Evolutionary conservation across 2,113 vertebrate genomes (phyloP).

Genomic region (Macrotus californicus): DNA sequence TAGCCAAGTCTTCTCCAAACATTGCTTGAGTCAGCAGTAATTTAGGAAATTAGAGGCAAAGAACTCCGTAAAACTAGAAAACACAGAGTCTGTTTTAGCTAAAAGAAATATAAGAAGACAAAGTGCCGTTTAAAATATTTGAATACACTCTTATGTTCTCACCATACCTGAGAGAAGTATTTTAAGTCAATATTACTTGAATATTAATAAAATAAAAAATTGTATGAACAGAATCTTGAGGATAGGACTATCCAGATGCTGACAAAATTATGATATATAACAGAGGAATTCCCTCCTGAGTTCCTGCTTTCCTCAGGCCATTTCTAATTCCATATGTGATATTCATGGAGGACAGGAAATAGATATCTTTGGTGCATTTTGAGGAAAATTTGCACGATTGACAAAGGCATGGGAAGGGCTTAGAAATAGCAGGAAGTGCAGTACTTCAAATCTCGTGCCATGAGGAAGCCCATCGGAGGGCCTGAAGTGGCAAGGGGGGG

Average conservation of each 20-base stretch:
- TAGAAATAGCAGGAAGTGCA: neutral
- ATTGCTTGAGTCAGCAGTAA: neutral
- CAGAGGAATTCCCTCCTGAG: neutral
- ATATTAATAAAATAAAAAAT: neutral
- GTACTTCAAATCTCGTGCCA: neutral
- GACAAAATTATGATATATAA: neutral
- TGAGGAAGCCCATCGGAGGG: rapidly evolving
- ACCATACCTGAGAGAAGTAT: neutral
- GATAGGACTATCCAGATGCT: neutral
- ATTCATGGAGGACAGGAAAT: neutral
- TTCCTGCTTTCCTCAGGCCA: neutral
- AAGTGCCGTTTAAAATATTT: neutral
- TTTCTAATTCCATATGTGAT: neutral
- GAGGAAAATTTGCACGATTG: neutral
- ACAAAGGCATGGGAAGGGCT: neutral
- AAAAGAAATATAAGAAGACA: neutral
- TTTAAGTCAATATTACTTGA: neutral
- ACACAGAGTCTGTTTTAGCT: neutral
- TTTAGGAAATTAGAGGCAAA: neutral
- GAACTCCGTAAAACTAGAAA: neutral
- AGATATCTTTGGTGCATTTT: neutral
- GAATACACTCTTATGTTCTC: neutral
- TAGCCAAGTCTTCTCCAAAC: neutral
- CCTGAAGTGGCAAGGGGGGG: neutral
- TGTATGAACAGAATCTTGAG: neutral